A percentile compares a stretch with the other conserved stretches of the same genome.
These are phyloP conservation scores for Phasia obesa DNA, from an alignment of 2,888 invertebrate species.

Conservation along the genomic window DNA sequence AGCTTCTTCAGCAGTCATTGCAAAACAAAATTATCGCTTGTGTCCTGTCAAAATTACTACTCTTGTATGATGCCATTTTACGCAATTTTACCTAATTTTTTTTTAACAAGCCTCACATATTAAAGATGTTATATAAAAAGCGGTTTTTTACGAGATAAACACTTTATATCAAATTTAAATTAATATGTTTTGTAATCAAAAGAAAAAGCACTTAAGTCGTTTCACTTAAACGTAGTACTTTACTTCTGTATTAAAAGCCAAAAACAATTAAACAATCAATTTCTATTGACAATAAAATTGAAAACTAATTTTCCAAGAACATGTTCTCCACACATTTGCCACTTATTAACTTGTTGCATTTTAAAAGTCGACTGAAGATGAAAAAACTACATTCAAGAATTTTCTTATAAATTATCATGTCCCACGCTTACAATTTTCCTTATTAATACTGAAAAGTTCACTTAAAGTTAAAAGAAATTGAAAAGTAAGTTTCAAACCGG, in stretches of 20 bases:
- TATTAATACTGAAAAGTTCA: constrained; percentile 59
- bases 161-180: no score
- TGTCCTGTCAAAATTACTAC: no score
- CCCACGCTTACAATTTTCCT: constrained; percentile 66
- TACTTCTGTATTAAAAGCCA: neutral
- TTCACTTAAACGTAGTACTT: neutral
- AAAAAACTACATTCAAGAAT: constrained; percentile 13
- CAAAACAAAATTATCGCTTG: no score
- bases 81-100: no score
- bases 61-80: no score
- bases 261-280: constrained; percentile 3
- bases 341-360: constrained; percentile 1
- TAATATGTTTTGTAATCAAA: neutral
- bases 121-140: no score
- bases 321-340: neutral
- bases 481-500: constrained; percentile 33
- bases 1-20: no score
- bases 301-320: constrained; percentile 1
- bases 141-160: no score
- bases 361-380: neutral
- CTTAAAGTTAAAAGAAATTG: constrained; percentile 31
- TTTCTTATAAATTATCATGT: constrained; percentile 69
- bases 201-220: neutral
- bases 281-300: neutral
- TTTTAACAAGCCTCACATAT: no score